phyloP scores from a whole-genome alignment of 1,140 invertebrate genomes.

The Aphelenchoides fujianensis region DNA sequence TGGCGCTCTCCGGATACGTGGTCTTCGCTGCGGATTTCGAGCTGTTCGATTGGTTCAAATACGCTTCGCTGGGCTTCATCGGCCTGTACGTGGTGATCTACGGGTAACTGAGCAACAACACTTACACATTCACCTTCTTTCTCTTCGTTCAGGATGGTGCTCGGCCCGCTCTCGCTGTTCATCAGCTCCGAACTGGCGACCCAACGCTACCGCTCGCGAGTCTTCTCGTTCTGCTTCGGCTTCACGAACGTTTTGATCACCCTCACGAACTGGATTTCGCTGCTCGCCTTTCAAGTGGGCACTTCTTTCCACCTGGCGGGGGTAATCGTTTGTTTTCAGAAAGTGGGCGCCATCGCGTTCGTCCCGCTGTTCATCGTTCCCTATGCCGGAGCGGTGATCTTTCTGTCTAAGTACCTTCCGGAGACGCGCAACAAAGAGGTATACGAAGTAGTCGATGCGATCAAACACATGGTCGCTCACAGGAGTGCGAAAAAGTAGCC shows the following conservation, averaged over 20 bases:
- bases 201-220: not conserved
- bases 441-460: not conserved
- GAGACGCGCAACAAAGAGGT: not conserved
- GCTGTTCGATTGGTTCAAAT: not conserved
- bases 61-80: not conserved
- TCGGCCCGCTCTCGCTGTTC: not conserved
- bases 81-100: not conserved
- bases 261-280: not conserved
- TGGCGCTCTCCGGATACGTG: not conserved
- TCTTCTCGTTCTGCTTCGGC: not conserved
- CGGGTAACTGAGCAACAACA: not conserved
- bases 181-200: not conserved
- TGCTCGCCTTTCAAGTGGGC: not conserved
- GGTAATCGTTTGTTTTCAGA: too few species aligned
- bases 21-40: not conserved
- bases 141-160: not conserved
- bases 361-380: not conserved
- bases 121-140: not conserved
- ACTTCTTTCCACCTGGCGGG: too few species aligned
- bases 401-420: not conserved
- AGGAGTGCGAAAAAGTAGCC: too few species aligned
- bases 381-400: not conserved
- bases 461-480: constrained; percentile 6
- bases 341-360: not conserved
- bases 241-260: not conserved